phyloP scores from a whole-genome alignment of 1,140 invertebrate genomes.

The Panagrolaimus sp. region DNA sequence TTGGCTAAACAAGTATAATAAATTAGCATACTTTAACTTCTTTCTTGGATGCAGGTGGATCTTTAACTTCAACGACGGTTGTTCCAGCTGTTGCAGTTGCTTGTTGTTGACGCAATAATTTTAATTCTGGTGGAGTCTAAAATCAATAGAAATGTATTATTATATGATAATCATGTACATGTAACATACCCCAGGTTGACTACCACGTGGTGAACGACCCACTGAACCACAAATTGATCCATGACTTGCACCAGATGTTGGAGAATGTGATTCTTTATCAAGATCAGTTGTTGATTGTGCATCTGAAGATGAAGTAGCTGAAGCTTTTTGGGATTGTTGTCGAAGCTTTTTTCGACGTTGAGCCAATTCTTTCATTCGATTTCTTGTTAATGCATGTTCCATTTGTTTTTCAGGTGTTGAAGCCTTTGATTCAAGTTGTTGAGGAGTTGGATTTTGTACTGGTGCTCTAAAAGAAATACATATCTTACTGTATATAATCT shows the following conservation, averaged over 20 bases:
- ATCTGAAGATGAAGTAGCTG: no score
- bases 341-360: neutral
- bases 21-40: neutral
- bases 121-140: neutral
- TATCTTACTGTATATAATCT: neutral
- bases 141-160: no score
- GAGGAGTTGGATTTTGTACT: neutral
- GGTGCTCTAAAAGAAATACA: no score
- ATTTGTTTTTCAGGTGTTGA: constrained; percentile 8
- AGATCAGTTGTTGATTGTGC: no score
- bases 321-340: neutral
- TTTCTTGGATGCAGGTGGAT: neutral
- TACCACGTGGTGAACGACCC: constrained; percentile 1
- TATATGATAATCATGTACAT: no score
- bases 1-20: neutral
- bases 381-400: constrained; percentile 8
- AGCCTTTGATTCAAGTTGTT: neutral
- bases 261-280: no score
- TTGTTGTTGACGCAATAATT: neutral
- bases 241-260: neutral
- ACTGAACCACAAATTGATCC: constrained; percentile 14
- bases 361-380: neutral
- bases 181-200: neutral
- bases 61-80: neutral
- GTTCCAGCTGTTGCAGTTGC: neutral